Evolutionary conservation across 2,113 vertebrate genomes (phyloP).

Genomic region (Brienomyrus brachyistius): DNA sequence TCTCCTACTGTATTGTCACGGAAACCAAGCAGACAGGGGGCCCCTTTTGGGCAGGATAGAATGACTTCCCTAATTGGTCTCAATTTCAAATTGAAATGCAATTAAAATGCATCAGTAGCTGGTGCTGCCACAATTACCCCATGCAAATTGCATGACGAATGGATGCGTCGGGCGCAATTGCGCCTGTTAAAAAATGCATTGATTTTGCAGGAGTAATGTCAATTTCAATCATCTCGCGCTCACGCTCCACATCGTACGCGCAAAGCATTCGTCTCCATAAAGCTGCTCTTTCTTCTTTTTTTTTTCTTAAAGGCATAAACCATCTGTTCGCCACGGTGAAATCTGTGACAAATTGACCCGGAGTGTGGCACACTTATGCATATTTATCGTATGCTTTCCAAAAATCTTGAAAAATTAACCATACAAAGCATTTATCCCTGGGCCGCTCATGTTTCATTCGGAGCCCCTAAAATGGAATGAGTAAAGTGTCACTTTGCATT

Average conservation of each 20-base stretch:
- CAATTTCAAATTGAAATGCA: constrained; percentile 65
- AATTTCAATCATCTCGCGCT: constrained; percentile 52
- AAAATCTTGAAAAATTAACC: constrained; percentile 3
- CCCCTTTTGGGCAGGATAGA: constrained; percentile 50
- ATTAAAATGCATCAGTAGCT: constrained; percentile 66
- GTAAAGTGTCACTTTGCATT: constrained; percentile 12
- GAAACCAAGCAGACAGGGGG: constrained; percentile 37
- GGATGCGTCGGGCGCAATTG: constrained; percentile 57
- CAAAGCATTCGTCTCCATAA: constrained; percentile 44
- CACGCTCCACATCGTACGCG: constrained; percentile 33
- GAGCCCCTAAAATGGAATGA: constrained; percentile 8
- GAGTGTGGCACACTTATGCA: constrained; percentile 7
- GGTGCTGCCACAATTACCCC: constrained; percentile 58
- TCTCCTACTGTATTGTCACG: constrained; percentile 13
- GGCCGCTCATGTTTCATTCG: neutral
- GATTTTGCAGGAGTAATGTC: constrained; percentile 58
- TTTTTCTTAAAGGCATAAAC: constrained; percentile 33
- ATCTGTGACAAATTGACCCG: constrained; percentile 38
- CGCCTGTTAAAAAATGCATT: constrained; percentile 54
- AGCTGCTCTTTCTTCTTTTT: neutral
- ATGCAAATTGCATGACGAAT: constrained; percentile 66
- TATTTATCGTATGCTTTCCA: constrained; percentile 5
- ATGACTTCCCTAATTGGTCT: constrained; percentile 63
- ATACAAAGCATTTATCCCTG: constrained; percentile 10
- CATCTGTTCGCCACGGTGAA: constrained; percentile 32